These are phyloP conservation scores for Stratiomys singularior DNA, from an alignment of 2,888 invertebrate genomes.

Conservation along the genomic window DNA sequence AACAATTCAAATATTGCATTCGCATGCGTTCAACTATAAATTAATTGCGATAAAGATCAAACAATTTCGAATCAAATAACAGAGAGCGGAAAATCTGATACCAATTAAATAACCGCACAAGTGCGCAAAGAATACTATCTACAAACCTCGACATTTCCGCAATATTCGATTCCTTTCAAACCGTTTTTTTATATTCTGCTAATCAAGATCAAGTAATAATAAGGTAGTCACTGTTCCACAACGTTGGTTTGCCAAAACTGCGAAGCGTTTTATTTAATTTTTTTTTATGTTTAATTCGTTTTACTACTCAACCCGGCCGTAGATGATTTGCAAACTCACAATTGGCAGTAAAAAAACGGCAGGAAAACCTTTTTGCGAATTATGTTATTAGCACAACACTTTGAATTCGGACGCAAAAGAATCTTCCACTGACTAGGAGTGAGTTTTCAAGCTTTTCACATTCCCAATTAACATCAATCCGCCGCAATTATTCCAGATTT, in stretches of 20 bases:
- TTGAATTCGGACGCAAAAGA: not conserved
- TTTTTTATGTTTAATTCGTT: not conserved
- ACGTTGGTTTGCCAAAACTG: slow-evolving; percentile 36
- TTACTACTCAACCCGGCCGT: not conserved
- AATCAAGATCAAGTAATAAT: slow-evolving; percentile 25
- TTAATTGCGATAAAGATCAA: too few relatives aligned
- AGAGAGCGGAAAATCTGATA: too few relatives aligned
- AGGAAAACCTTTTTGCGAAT: not conserved
- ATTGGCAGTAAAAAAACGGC: not conserved
- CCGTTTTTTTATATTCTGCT: slow-evolving; percentile 7
- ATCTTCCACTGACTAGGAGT: too few relatives aligned
- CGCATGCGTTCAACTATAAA: too few relatives aligned
- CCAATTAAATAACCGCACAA: not conserved
- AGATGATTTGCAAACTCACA: not conserved
- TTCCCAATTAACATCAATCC: too few relatives aligned
- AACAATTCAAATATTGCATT: too few relatives aligned
- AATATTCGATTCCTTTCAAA: slow-evolving; percentile 20
- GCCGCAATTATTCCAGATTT: too few relatives aligned
- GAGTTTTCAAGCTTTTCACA: too few relatives aligned
- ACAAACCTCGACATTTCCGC: slow-evolving; percentile 41
- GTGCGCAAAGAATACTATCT: not conserved
- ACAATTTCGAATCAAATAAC: too few relatives aligned
- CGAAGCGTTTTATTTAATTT: not conserved
- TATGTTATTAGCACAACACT: not conserved
- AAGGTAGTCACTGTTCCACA: slow-evolving; percentile 26